A percentile compares a stretch with the other conserved stretches of the same genome.
These are phyloP conservation scores for Coptodon bakossiorum DNA, from an alignment of 2,113 vertebrate species.

Conservation along the genomic window DNA sequence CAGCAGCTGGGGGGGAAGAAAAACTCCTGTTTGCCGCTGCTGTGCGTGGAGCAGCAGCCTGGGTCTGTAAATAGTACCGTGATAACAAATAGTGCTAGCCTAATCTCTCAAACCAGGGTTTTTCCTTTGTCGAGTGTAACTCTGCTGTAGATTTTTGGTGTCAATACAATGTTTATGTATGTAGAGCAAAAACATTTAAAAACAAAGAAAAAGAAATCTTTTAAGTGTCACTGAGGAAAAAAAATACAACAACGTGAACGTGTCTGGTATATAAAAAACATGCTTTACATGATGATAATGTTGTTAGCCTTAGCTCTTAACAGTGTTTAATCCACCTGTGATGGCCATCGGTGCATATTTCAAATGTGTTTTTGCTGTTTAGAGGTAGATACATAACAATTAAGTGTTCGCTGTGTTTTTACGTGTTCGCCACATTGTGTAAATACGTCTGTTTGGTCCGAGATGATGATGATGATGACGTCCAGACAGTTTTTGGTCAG, in stretches of 20 bases:
- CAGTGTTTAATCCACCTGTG: conserved; percentile 55
- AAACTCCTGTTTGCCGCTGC: not conserved
- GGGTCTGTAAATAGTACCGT: conserved; percentile 57
- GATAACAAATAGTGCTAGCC: conserved; percentile 48
- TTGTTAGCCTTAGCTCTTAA: conserved; percentile 62
- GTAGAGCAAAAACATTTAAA: conserved; percentile 49
- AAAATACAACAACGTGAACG: conserved; percentile 11
- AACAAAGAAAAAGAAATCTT: conserved; percentile 3
- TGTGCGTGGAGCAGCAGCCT: not conserved
- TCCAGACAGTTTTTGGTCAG: not conserved
- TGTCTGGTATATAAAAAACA: conserved; percentile 42
- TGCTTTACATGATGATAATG: conserved; percentile 50
- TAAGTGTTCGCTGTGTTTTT: conserved; percentile 48
- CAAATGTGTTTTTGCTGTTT: conserved; percentile 58
- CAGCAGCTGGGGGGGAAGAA: not conserved
- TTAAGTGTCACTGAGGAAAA: conserved; percentile 48
- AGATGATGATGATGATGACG: not conserved
- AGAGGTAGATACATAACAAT: conserved; percentile 51
- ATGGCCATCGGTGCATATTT: conserved; percentile 51
- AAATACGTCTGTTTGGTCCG: conserved; percentile 43
- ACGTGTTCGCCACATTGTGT: conserved; percentile 41
- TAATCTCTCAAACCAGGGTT: conserved; percentile 62
- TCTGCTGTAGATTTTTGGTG: conserved; percentile 62
- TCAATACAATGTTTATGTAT: conserved; percentile 61
- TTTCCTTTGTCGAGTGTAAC: conserved; percentile 51